A percentile compares a stretch with the other conserved stretches of the same genome.
These are phyloP conservation scores for Esox niger DNA, from an alignment of 2,113 vertebrate genomes.

Conservation along the genomic window DNA sequence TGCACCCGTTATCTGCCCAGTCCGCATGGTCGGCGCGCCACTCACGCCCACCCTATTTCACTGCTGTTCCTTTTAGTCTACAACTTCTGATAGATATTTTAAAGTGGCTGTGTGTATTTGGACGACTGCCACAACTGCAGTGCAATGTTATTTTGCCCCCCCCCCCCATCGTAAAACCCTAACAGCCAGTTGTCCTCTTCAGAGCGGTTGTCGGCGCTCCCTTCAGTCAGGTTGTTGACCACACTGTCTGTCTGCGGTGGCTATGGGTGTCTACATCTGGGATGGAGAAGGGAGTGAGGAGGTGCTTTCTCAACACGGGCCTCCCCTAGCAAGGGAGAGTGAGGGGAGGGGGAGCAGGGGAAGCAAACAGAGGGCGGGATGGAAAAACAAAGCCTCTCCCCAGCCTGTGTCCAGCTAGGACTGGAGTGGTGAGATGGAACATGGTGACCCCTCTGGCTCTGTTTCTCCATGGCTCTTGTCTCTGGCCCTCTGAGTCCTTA, in stretches of 20 bases:
- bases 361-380: conserved; percentile 1
- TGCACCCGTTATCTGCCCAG: no score
- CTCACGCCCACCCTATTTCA: no score
- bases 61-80: no score
- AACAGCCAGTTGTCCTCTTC: conserved; percentile 49
- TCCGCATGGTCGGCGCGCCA: no score
- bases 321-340: not conserved
- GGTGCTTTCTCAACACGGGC: no score
- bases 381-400: conserved; percentile 49
- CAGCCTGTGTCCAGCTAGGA: conserved; percentile 39
- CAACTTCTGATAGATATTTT: no score
- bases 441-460: conserved; percentile 43
- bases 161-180: conserved; percentile 21
- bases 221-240: conserved; percentile 35
- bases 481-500: not conserved
- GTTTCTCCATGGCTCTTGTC: conserved; percentile 11
- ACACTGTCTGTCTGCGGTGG: conserved; percentile 57
- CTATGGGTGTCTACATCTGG: conserved; percentile 36
- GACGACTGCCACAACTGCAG: no score
- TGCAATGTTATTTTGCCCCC: no score
- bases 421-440: conserved; percentile 43
- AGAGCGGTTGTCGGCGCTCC: conserved; percentile 37
- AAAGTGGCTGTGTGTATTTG: no score
- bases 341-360: no score
- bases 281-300: conserved; percentile 22